Evolutionary conservation across 1,140 invertebrate genomes (phyloP).

Genomic region (Halesus radiatus): DNA sequence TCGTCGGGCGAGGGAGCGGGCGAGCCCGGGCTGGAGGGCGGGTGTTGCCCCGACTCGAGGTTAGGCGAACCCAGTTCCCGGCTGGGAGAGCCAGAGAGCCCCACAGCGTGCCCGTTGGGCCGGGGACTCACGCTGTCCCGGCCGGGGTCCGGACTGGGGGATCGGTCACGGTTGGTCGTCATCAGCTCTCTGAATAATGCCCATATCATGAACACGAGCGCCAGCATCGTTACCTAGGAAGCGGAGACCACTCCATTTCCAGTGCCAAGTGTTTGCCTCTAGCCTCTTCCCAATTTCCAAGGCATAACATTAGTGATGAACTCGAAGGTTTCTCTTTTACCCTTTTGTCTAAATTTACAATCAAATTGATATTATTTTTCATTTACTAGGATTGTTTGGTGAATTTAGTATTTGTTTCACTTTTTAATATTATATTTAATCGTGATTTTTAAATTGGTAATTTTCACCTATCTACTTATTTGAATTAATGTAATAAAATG

Average conservation of each 20-base stretch:
- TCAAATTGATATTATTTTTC: too few species aligned
- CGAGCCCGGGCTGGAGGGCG: slow-evolving; percentile 45
- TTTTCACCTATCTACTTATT: too few species aligned
- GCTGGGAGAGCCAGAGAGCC: slow-evolving; percentile 10
- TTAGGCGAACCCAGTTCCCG: background rate
- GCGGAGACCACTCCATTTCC: slow-evolving; percentile 36
- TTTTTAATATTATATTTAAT: too few species aligned
- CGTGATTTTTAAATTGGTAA: too few species aligned
- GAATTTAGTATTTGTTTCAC: too few species aligned
- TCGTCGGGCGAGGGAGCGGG: slow-evolving; percentile 45
- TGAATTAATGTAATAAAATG: too few species aligned
- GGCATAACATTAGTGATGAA: slow-evolving; percentile 22
- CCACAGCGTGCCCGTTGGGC: slow-evolving; percentile 59
- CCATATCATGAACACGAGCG: slow-evolving; percentile 66
- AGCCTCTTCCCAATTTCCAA: slow-evolving; percentile 15
- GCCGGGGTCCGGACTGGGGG: slow-evolving; percentile 53
- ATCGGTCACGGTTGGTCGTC: slow-evolving; percentile 62
- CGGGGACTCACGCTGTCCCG: slow-evolving; percentile 55
- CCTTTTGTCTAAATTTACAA: background rate
- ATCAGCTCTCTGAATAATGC: slow-evolving; percentile 63
- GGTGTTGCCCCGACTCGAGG: slow-evolving; percentile 18
- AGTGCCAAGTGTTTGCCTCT: slow-evolving; percentile 2
- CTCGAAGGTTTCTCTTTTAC: background rate
- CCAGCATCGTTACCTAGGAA: slow-evolving; percentile 62
- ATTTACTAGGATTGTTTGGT: too few species aligned